Evolutionary conservation across 2,113 vertebrate species (phyloP).

Genomic region (Psephotus haematonotus): DNA sequence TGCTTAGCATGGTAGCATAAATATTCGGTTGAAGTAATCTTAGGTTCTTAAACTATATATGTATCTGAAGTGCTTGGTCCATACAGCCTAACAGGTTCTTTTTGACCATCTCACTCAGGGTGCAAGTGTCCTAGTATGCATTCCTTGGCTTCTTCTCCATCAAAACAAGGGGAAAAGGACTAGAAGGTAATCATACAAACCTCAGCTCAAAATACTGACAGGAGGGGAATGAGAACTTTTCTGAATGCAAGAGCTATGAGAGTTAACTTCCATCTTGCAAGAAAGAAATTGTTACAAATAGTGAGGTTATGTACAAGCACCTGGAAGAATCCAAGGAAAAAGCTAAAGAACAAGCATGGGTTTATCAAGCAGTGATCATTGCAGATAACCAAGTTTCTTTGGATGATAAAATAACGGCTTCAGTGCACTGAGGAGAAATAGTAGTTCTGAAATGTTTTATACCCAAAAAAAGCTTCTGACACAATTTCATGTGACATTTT

Average conservation of each 20-base stretch:
- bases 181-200: neutral
- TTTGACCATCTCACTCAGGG: neutral
- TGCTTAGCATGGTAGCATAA: neutral
- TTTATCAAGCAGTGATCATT: neutral
- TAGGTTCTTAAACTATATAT: neutral
- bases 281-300: neutral
- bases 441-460: neutral
- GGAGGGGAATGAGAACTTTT: neutral
- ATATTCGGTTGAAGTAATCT: neutral
- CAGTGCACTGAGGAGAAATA: neutral
- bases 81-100: neutral
- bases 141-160: neutral
- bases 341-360: accelerated
- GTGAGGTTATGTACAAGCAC: neutral
- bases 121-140: neutral
- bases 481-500: neutral
- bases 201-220: neutral
- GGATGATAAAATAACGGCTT: neutral
- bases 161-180: neutral
- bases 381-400: neutral
- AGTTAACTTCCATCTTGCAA: neutral
- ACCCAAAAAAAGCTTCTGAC: neutral
- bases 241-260: accelerated
- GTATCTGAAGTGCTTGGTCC: neutral
- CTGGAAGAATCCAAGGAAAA: neutral